phyloP scores from a whole-genome alignment of 2,113 vertebrate genomes.

The Callionymus lyra region DNA sequence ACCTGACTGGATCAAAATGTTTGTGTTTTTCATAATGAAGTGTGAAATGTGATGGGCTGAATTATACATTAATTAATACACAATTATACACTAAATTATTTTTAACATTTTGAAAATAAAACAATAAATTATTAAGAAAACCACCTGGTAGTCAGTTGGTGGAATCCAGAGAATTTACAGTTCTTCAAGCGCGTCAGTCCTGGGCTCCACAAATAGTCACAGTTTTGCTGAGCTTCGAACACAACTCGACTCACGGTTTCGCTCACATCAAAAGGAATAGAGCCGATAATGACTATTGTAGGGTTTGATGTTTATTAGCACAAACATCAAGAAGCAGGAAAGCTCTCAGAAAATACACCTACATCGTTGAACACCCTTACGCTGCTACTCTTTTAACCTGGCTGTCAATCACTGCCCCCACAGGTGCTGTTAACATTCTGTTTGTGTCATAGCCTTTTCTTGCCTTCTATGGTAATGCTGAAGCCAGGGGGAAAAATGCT shows the following conservation, averaged over 20 bases:
- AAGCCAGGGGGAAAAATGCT: constrained; percentile 25
- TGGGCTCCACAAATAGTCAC: constrained; percentile 2
- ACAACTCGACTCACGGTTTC: constrained; percentile 27
- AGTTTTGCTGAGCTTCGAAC: constrained; percentile 10
- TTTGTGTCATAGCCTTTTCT: constrained; percentile 15
- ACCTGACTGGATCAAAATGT: not conserved
- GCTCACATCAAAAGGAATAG: constrained; percentile 13
- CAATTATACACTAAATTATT: no score
- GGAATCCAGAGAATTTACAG: no score
- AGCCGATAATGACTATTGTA: constrained; percentile 28
- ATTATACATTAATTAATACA: no score
- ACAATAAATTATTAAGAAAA: no score
- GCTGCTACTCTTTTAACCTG: constrained; percentile 52
- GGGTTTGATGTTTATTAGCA: constrained; percentile 37
- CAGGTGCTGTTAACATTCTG: constrained; percentile 47
- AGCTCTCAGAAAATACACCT: no score
- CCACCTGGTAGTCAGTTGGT: no score
- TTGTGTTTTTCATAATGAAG: constrained; percentile 1
- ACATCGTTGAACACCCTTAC: no score
- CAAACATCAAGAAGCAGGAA: constrained; percentile 7
- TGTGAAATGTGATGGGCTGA: no score
- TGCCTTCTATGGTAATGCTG: constrained; percentile 36
- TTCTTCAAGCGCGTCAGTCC: no score
- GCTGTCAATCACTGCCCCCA: constrained; percentile 45
- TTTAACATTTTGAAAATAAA: no score